These are phyloP conservation scores for Sepioteuthis lessoniana DNA, from an alignment of 2,888 invertebrate species.

Conservation along the genomic window DNA sequence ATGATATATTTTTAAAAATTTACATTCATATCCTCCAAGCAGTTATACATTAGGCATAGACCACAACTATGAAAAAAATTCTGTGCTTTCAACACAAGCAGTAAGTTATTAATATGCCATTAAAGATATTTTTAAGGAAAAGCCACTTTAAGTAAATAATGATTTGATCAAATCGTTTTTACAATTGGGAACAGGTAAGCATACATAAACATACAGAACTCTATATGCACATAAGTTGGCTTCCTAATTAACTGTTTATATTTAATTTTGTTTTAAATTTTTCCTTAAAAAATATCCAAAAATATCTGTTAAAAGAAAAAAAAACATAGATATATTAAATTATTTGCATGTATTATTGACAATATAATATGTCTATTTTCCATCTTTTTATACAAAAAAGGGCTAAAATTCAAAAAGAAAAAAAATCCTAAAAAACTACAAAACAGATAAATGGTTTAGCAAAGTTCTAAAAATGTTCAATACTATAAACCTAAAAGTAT, in stretches of 20 bases:
- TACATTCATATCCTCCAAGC: background rate
- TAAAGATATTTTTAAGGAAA: background rate
- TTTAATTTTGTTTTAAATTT: background rate
- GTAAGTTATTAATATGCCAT: background rate
- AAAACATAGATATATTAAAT: background rate
- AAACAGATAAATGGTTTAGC: background rate
- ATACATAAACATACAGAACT: conserved; percentile 17
- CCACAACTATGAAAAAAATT: background rate
- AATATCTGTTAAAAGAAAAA: background rate
- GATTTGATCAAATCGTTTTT: too few relatives aligned
- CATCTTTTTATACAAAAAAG: background rate
- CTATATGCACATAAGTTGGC: background rate
- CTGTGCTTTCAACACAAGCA: background rate
- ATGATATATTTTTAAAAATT: too few relatives aligned
- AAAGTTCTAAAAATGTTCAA: background rate
- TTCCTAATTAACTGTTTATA: background rate
- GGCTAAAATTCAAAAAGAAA: background rate
- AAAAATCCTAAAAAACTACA: background rate
- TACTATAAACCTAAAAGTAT: background rate
- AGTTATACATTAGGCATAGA: background rate
- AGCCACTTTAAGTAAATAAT: background rate
- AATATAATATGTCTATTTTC: background rate
- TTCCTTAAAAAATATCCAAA: background rate
- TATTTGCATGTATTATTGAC: background rate
- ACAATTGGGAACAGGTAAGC: background rate